Evolutionary conservation across 1,140 invertebrate genomes (phyloP).

Genomic region (Saccostrea echinata): DNA sequence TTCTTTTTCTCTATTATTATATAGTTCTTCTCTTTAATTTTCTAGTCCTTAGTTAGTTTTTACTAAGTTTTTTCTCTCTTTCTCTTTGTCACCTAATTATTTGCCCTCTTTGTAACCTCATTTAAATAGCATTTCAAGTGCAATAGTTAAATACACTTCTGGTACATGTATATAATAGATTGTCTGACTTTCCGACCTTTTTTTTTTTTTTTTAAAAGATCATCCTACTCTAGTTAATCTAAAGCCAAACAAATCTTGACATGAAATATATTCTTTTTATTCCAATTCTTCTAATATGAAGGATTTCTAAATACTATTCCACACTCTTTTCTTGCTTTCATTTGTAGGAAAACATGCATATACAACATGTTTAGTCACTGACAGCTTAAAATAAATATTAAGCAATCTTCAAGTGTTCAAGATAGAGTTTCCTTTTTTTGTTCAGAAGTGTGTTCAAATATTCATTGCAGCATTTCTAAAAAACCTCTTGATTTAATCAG

Average conservation of each 20-base stretch:
- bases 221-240: not conserved
- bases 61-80: not conserved
- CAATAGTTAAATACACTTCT: not conserved
- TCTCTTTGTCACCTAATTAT: not conserved
- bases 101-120: slow-evolving; percentile 17
- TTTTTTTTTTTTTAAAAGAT: not conserved
- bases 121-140: not conserved
- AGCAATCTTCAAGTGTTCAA: too few species aligned
- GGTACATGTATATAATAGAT: not conserved
- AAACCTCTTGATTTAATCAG: not conserved
- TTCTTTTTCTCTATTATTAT: not conserved
- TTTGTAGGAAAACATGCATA: too few species aligned
- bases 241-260: not conserved
- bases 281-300: not conserved
- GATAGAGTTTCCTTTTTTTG: too few species aligned
- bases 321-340: too few species aligned
- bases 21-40: not conserved
- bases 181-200: not conserved
- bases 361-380: too few species aligned
- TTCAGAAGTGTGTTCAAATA: too few species aligned
- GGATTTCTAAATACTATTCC: too few species aligned
- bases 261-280: not conserved
- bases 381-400: too few species aligned
- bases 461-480: not conserved
- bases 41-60: not conserved